Percentiles rank a stretch among this genome's conserved stretches.
Evolutionary conservation across 1,140 invertebrate genomes (phyloP).

Genomic region (Drosophila bipectinata): DNA sequence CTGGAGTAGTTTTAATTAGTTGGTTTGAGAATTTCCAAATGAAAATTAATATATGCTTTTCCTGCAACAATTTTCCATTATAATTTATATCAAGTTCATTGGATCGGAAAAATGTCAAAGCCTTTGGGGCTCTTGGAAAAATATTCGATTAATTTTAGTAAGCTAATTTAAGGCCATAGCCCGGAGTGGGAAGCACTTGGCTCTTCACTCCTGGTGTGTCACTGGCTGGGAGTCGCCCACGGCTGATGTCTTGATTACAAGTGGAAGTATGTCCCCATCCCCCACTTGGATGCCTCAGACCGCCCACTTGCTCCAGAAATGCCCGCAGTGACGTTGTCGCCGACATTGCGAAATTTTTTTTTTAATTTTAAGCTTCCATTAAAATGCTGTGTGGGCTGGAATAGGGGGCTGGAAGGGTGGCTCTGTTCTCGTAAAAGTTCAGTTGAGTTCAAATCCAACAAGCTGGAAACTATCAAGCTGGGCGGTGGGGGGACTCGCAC

Average conservation of each 20-base stretch:
- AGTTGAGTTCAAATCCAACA: constrained; percentile 79
- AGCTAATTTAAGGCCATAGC: constrained; percentile 56
- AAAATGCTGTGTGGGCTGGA: constrained; percentile 24
- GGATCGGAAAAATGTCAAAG: constrained; percentile 20
- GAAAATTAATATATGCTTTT: not conserved
- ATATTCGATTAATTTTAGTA: constrained; percentile 69
- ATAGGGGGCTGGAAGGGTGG: constrained; percentile 20
- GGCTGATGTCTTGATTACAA: constrained; percentile 75
- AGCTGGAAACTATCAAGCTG: constrained; percentile 76
- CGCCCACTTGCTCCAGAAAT: constrained; percentile 36
- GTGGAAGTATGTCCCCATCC: constrained; percentile 63
- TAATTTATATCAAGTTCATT: constrained; percentile 1
- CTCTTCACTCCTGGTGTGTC: constrained; percentile 46
- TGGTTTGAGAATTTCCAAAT: not conserved
- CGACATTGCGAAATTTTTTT: constrained; percentile 52
- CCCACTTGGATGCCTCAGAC: not conserved
- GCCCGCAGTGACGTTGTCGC: constrained; percentile 57
- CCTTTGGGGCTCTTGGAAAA: constrained; percentile 34
- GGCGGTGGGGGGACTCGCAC: constrained; percentile 15
- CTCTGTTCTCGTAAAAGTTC: constrained; percentile 68
- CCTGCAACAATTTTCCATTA: too few species aligned
- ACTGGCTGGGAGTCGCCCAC: constrained; percentile 50
- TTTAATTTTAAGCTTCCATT: constrained; percentile 71
- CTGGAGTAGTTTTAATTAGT: not conserved
- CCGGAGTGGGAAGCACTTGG: constrained; percentile 24